Evolutionary conservation across 2,888 invertebrate genomes (phyloP).

Genomic region (Pandemis cinnamomeana): DNA sequence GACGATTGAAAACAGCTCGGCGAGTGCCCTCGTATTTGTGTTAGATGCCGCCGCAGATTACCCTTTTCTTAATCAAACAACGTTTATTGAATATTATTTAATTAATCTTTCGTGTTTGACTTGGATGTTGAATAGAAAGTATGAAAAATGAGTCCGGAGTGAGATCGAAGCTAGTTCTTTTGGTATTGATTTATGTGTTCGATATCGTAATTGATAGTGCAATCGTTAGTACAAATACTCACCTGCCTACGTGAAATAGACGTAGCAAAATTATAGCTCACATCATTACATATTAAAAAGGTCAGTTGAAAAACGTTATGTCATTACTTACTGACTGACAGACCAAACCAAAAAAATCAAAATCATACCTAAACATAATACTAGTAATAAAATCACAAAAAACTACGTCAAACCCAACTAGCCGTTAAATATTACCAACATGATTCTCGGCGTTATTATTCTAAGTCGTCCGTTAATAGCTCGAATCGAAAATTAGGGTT

Average conservation of each 20-base stretch:
- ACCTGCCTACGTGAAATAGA: background rate
- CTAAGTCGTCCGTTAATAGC: constrained; percentile 59
- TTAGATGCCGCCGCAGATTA: constrained; percentile 83
- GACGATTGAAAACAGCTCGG: constrained; percentile 79
- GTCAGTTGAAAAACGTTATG: background rate
- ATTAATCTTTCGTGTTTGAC: constrained; percentile 81
- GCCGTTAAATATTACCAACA: constrained; percentile 55
- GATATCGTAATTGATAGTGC: constrained; percentile 35
- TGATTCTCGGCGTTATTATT: constrained; percentile 57
- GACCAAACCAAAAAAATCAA: background rate
- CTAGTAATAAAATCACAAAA: constrained; percentile 3
- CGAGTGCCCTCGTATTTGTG: constrained; percentile 77
- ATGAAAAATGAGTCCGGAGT: constrained; percentile 53
- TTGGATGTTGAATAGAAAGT: constrained; percentile 58
- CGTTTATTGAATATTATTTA: constrained; percentile 81
- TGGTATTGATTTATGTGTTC: constrained; percentile 37
- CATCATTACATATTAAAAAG: background rate
- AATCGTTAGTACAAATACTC: background rate
- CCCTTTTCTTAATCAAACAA: constrained; percentile 82
- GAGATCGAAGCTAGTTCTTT: constrained; percentile 49
- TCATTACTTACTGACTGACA: too few relatives aligned
- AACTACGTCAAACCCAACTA: constrained; percentile 25
- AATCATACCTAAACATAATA: background rate
- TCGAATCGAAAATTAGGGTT: constrained; percentile 67
- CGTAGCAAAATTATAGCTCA: background rate